A percentile compares a stretch with the other conserved stretches of the same genome.
Evolutionary conservation across 2,113 vertebrate species (phyloP).

Genomic region (Pimephales promelas): DNA sequence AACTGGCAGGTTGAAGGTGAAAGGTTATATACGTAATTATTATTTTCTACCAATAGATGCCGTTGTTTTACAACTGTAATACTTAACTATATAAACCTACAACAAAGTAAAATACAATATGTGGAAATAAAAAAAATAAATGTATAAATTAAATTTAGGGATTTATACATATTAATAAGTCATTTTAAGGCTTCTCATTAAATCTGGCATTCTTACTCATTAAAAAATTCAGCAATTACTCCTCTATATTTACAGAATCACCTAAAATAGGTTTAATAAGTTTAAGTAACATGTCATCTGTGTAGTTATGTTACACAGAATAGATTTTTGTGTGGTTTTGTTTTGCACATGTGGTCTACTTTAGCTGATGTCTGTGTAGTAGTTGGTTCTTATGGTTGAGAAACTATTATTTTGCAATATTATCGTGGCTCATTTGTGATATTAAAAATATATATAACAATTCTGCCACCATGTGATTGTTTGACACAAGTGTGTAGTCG

Average conservation of each 20-base stretch:
- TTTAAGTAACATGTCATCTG: background rate
- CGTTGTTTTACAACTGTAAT: background rate
- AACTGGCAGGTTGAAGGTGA: conserved; percentile 53
- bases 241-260: too few relatives aligned
- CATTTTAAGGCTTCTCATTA: background rate
- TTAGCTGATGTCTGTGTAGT: background rate
- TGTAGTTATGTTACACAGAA: background rate
- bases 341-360: background rate
- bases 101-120: background rate
- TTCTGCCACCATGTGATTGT: background rate
- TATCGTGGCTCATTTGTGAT: background rate
- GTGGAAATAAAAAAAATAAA: background rate
- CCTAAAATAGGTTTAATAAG: background rate
- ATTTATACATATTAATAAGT: background rate
- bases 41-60: conserved; percentile 54
- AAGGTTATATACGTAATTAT: conserved; percentile 54
- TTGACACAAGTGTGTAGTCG: background rate
- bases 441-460: background rate
- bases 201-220: background rate
- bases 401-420: background rate
- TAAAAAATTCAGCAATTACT: too few relatives aligned
- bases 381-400: background rate
- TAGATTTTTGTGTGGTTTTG: background rate
- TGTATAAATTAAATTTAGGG: too few relatives aligned
- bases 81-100: too few relatives aligned